phyloP scores from a whole-genome alignment of 2,797 vertebrate species.

The Pelobates cultripes region DNA sequence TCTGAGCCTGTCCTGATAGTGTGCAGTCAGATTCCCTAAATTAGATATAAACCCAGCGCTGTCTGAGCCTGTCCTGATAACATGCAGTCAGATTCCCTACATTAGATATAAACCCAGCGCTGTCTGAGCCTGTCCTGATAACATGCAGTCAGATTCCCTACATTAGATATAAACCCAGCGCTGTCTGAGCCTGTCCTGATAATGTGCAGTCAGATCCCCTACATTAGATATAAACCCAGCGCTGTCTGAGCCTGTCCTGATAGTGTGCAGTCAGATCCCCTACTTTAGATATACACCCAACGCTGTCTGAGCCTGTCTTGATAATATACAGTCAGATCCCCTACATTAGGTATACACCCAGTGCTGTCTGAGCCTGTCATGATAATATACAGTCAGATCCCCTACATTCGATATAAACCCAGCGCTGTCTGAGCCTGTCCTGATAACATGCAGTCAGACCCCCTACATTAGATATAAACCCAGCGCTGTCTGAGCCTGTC shows the following conservation, averaged over 20 bases:
- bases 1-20: neutral
- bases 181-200: too few species aligned
- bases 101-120: neutral
- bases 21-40: neutral
- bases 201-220: too few species aligned
- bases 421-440: too few species aligned
- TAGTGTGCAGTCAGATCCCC: too few species aligned
- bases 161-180: neutral
- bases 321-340: neutral
- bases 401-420: too few species aligned
- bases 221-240: too few species aligned
- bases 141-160: neutral
- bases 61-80: neutral
- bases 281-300: neutral
- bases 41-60: neutral
- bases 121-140: neutral
- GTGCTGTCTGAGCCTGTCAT: neutral
- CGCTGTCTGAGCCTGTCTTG: neutral
- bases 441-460: too few species aligned
- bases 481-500: too few species aligned
- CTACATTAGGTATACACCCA: neutral
- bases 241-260: too few species aligned
- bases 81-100: neutral
- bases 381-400: neutral
- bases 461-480: too few species aligned